A percentile compares a stretch with the other conserved stretches of the same genome.
Conservation (phyloP, 1,140 invertebrate species). For the Meteorus sp. region DNA sequence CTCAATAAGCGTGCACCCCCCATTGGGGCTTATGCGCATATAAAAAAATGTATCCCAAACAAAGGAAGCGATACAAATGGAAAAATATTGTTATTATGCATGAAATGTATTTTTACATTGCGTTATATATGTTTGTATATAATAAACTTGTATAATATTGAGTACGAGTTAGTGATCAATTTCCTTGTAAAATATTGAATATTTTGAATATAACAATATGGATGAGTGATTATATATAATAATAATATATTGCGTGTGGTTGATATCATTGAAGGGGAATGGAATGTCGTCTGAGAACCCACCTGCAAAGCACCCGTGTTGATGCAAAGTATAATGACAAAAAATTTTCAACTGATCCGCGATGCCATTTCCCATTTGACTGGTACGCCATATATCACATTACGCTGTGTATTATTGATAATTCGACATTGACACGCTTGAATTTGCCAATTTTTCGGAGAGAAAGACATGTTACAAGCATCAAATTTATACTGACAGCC, state of each 20-base stretch:
- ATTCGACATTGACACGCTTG: slow-evolving; percentile 38
- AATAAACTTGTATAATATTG: background rate
- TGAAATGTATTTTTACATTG: no score
- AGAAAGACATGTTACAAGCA: slow-evolving; percentile 77
- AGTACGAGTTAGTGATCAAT: background rate
- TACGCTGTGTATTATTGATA: slow-evolving; percentile 35
- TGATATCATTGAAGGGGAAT: background rate
- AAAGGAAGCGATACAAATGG: no score
- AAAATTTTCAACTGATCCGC: slow-evolving; percentile 50
- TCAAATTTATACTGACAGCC: slow-evolving; percentile 89
- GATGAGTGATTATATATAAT: slow-evolving; percentile 20
- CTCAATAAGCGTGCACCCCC: no score
- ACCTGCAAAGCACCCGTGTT: slow-evolving; percentile 3
- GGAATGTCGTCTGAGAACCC: background rate
- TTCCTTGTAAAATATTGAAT: slow-evolving; percentile 1
- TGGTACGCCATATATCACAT: slow-evolving; percentile 45
- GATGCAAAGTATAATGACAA: no score
- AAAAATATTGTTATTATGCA: no score
- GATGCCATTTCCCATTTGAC: slow-evolving; percentile 49
- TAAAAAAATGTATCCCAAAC: no score
- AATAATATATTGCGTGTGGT: no score
- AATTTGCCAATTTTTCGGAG: slow-evolving; percentile 63
- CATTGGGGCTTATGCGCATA: no score
- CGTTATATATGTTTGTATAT: no score
- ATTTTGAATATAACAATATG: slow-evolving; percentile 19